These are phyloP conservation scores for Pyrgilauda ruficollis DNA, from an alignment of 2,113 vertebrate species.

Conservation along the genomic window DNA sequence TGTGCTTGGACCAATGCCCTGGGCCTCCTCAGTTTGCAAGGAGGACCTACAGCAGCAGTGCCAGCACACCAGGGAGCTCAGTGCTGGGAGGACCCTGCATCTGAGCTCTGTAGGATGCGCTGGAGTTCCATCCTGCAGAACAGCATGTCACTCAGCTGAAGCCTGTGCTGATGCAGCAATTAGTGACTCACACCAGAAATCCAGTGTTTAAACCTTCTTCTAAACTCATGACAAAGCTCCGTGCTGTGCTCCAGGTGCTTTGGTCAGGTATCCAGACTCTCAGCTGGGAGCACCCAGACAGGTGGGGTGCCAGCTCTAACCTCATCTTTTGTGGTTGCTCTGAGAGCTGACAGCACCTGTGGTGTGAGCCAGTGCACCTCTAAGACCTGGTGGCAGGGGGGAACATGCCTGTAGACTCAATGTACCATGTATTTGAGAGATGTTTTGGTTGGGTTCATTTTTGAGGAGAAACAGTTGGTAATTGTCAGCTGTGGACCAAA, in stretches of 20 bases:
- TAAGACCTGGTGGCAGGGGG: background rate
- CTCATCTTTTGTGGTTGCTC: background rate
- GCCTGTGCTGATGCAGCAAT: background rate
- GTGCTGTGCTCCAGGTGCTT: background rate
- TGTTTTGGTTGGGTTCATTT: background rate
- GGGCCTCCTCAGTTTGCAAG: background rate
- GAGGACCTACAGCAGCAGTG: background rate
- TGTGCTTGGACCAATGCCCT: background rate
- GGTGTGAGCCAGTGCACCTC: background rate
- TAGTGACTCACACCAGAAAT: background rate
- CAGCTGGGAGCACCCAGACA: background rate
- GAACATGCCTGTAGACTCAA: accelerated
- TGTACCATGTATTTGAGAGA: background rate
- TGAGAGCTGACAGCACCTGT: background rate
- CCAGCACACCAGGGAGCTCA: background rate
- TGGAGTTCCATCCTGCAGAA: background rate
- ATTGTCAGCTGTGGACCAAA: background rate
- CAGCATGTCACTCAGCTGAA: background rate
- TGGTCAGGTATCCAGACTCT: background rate
- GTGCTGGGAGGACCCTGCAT: background rate
- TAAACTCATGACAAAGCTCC: background rate
- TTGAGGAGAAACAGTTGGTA: background rate
- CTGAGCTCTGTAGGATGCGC: background rate
- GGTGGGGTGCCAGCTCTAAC: background rate
- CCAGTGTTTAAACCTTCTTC: background rate